Percentiles rank a stretch among this genome's conserved stretches.
Evolutionary conservation across 2,797 vertebrate genomes (phyloP).

Genomic region (Acomys russatus): DNA sequence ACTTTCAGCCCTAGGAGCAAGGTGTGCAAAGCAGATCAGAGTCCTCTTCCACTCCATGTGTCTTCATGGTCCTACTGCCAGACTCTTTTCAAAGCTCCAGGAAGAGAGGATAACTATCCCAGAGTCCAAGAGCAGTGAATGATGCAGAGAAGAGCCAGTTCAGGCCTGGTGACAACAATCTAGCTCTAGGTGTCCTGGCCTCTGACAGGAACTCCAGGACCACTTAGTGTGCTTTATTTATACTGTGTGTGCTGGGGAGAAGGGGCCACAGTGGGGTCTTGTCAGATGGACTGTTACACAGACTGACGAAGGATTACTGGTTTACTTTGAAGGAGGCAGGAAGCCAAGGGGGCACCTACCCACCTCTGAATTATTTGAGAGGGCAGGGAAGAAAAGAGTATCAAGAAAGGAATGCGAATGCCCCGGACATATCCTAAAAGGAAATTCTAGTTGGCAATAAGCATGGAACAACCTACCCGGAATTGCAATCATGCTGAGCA

Average conservation of each 20-base stretch:
- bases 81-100: constrained; percentile 22
- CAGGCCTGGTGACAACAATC: background rate
- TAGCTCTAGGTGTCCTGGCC: background rate
- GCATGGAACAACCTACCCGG: background rate
- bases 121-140: constrained; percentile 11
- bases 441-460: background rate
- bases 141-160: background rate
- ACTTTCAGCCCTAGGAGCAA: background rate
- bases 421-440: constrained; percentile 20
- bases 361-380: constrained; percentile 10
- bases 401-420: background rate
- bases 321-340: constrained; percentile 49
- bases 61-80: constrained; percentile 14
- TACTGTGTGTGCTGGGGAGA: background rate
- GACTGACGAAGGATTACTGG: constrained; percentile 47
- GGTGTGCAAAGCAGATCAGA: background rate
- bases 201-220: background rate
- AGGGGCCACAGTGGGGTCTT: background rate
- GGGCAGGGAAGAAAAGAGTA: background rate
- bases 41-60: background rate
- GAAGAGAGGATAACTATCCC: background rate
- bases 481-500: background rate
- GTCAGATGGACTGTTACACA: constrained; percentile 38
- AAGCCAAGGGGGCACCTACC: constrained; percentile 59
- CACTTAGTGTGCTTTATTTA: background rate